Conservation (phyloP, 2,113 vertebrate genomes). For the Epinephelus cyanopodus region DNA sequence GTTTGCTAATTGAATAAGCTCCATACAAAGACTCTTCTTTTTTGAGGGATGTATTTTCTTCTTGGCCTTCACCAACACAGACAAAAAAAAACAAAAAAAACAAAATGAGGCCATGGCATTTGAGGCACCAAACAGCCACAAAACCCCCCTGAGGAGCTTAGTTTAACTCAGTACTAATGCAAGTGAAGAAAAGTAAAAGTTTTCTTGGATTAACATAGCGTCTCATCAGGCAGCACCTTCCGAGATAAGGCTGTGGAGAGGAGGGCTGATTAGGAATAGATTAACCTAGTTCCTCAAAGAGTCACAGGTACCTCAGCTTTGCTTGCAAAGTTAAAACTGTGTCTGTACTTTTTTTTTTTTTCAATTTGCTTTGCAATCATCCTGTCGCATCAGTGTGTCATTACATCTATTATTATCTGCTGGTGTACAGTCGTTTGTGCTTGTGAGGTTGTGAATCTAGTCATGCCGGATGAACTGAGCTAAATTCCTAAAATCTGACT, state of each 20-base stretch:
- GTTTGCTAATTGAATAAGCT: neutral
- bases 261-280: constrained; percentile 26
- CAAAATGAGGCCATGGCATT: too few species aligned
- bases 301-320: neutral
- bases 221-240: constrained; percentile 12
- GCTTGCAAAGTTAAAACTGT: neutral
- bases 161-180: neutral
- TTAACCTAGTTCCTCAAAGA: neutral
- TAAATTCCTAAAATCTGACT: neutral
- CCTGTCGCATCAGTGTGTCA: neutral
- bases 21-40: neutral
- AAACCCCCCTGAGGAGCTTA: neutral
- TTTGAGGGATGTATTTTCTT: neutral
- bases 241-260: constrained; percentile 3
- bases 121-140: neutral
- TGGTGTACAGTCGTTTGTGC: neutral
- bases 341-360: neutral
- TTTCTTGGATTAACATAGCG: neutral
- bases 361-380: neutral
- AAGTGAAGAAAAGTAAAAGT: constrained; percentile 1
- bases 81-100: neutral
- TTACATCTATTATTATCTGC: neutral
- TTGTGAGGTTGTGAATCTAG: neutral
- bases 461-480: neutral
- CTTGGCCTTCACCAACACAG: neutral